phyloP scores from a whole-genome alignment of 2,797 vertebrate genomes.

The Triplophysa yarkandensis region DNA sequence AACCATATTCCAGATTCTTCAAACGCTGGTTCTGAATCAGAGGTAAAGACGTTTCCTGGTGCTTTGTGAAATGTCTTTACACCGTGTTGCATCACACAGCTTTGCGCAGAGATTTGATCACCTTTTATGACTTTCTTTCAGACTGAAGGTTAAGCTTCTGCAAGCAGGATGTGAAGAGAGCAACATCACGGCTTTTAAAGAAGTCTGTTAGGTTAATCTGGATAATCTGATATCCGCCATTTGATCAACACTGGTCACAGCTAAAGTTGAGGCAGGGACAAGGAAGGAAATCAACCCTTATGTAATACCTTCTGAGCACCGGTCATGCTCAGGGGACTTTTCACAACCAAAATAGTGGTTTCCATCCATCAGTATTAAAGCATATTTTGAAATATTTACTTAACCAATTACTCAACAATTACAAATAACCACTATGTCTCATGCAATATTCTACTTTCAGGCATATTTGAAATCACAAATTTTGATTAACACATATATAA shows the following conservation, averaged over 20 bases:
- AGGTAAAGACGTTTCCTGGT: neutral
- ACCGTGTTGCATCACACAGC: slow-evolving; percentile 15
- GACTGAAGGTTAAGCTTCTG: slow-evolving; percentile 31
- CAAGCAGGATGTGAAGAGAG: slow-evolving; percentile 34
- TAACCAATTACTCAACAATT: too few relatives aligned
- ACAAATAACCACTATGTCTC: too few relatives aligned
- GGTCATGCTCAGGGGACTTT: neutral
- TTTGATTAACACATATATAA: too few relatives aligned
- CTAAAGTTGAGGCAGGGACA: neutral
- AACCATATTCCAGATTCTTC: neutral
- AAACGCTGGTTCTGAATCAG: neutral
- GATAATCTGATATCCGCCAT: neutral
- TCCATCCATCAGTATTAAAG: too few relatives aligned
- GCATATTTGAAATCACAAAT: too few relatives aligned
- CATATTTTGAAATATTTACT: too few relatives aligned
- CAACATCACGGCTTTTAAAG: slow-evolving; percentile 7
- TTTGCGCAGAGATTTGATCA: slow-evolving; percentile 7
- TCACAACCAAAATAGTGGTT: neutral
- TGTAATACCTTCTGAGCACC: neutral
- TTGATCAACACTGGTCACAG: neutral
- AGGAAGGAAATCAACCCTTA: neutral
- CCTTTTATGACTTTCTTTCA: slow-evolving; percentile 3
- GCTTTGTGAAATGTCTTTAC: slow-evolving; percentile 18
- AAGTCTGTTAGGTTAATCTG: slow-evolving; percentile 5
- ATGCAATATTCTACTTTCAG: too few relatives aligned